phyloP scores from a whole-genome alignment of 1,140 invertebrate genomes.

The Aethina tumida region DNA sequence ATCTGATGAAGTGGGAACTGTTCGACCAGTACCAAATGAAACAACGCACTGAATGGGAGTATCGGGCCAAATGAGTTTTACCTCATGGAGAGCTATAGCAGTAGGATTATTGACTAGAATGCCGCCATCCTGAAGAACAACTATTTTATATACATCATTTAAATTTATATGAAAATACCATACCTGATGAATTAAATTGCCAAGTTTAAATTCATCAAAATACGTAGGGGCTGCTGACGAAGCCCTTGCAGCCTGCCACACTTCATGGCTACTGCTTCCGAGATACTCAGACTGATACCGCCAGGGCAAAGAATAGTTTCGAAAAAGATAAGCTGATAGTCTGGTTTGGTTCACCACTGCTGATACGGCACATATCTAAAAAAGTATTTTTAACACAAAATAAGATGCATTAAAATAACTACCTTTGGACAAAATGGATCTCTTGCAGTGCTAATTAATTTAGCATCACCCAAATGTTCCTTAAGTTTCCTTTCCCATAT shows the following conservation, averaged over 20 bases:
- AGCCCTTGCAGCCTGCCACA: conserved; percentile 90
- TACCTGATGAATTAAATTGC: conserved; percentile 71
- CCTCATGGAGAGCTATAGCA: conserved; percentile 81
- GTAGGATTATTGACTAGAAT: conserved; percentile 87
- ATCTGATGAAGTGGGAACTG: conserved; percentile 35
- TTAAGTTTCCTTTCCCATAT: conserved; percentile 76
- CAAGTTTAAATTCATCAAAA: conserved; percentile 76
- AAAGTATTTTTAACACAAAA: conserved; percentile 10
- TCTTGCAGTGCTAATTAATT: conserved; percentile 55
- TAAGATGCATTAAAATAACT: conserved; percentile 8
- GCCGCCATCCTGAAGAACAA: conserved; percentile 58
- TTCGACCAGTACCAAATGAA: conserved; percentile 76
- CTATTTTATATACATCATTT: not conserved
- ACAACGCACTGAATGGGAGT: conserved; percentile 73
- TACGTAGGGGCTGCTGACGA: conserved; percentile 89
- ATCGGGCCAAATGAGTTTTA: conserved; percentile 74
- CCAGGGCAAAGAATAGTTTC: conserved; percentile 77
- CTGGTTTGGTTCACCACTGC: conserved; percentile 68
- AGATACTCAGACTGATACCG: conserved; percentile 65
- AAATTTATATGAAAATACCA: conserved; percentile 17
- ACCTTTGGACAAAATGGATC: conserved; percentile 54
- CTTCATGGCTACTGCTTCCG: conserved; percentile 58
- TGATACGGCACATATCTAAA: conserved; percentile 64
- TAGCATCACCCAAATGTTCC: conserved; percentile 56
- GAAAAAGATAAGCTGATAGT: conserved; percentile 79